Base-by-base conservation (phyloP, 2,797 vertebrate species). In the Paratrypauchen microcephalus region DNA sequence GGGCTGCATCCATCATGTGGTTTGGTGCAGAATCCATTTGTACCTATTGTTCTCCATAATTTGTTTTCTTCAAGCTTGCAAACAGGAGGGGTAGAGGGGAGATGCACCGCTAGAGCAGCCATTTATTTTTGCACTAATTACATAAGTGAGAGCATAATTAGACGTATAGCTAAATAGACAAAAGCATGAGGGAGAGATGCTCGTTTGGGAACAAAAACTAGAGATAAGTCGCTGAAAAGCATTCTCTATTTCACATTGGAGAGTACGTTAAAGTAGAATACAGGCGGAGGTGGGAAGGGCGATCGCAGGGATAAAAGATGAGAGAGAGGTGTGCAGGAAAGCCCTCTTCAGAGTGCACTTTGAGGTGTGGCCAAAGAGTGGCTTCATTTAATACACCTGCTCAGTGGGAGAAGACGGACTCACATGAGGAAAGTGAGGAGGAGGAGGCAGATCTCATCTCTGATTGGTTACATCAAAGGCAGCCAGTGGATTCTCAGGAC, bases 31-130 rank as follows among this genome's bases (percentile, higher is more conserved):
- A 85, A 91, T 85, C 90, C 91, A 92, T 92, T 92, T 92, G 88
- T 90, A 90, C 86, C 88, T 86, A 91, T 91, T 93, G 92, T 93
- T 92, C 87, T 84, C 87, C 77, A 89, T 90, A 90, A 92, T 93
- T 91, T 91, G 91, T 91, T 91, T 91, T 89, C 87, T 87, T 78
- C 70, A 82, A 84, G 87, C 81, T 75, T 82, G 84, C 75, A 75
- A 52, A 73, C 32, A 74, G 87, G 87, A 78, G 84, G 82, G 76
- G 83, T 24, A 52, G 78, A 72, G 73, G 73, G 80, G 75, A 79
- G 83, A 81, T 82, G 79, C 75, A 75, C 76, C 74, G 74, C 84
- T 81, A 78, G 70, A 76, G 80, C 83, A 83, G 84, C 81, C 88
- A 89, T 91, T 92, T 92, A 90, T 91, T 91, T 89, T 77, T 86